These are phyloP conservation scores for Squalus acanthias DNA, from an alignment of 2,797 vertebrate genomes.

Conservation along the genomic window DNA sequence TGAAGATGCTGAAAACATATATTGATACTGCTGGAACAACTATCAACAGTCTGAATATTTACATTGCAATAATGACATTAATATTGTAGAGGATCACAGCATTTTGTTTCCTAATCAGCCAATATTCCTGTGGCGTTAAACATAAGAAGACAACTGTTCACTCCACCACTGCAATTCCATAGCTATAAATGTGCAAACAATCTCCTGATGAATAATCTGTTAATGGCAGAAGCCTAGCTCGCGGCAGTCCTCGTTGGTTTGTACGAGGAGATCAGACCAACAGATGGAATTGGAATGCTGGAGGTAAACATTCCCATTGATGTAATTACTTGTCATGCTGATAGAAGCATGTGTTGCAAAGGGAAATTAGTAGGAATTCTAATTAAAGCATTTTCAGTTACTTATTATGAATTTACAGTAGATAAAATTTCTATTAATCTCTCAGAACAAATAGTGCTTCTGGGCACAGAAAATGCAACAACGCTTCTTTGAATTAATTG, in stretches of 20 bases:
- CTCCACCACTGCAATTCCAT: background rate
- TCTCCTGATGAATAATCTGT: background rate
- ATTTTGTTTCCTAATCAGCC: background rate
- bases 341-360: background rate
- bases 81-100: background rate
- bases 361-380: background rate
- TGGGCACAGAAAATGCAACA: background rate
- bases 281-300: background rate
- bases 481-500: background rate
- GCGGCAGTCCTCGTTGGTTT: background rate
- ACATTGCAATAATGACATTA: background rate
- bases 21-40: background rate
- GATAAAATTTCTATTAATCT: conserved; percentile 21
- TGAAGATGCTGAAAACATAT: background rate
- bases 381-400: background rate
- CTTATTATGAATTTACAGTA: background rate
- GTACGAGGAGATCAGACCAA: background rate
- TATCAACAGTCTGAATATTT: background rate
- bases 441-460: background rate
- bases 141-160: background rate
- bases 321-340: conserved; percentile 6
- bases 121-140: background rate
- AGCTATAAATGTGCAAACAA: background rate
- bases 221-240: no score
- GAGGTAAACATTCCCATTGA: background rate